Evolutionary conservation across 2,113 vertebrate species (phyloP).

Genomic region (Tautogolabrus adspersus): DNA sequence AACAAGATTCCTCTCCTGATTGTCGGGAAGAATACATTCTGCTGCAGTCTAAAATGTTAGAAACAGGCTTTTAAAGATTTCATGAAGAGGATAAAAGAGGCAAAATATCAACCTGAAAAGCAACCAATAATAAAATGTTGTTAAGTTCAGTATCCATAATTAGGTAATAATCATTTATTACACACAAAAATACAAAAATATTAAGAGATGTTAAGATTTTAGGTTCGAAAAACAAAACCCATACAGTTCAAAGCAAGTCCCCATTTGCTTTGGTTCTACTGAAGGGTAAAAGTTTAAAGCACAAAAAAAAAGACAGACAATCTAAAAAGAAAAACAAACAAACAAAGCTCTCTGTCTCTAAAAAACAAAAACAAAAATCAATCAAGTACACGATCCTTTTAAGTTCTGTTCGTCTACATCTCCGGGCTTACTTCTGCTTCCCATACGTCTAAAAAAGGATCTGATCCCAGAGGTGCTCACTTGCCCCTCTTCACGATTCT

Average conservation of each 20-base stretch:
- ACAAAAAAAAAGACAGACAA: constrained; percentile 19
- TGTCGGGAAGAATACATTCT: too few relatives aligned
- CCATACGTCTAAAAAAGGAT: constrained; percentile 81
- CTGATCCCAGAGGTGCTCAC: constrained; percentile 65
- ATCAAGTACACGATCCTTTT: constrained; percentile 37
- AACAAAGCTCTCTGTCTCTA: background rate
- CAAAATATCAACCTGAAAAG: background rate
- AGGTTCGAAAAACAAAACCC: constrained; percentile 42
- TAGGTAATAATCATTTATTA: constrained; percentile 65
- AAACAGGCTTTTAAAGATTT: background rate
- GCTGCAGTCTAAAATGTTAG: background rate
- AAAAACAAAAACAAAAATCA: background rate
- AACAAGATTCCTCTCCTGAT: too few relatives aligned
- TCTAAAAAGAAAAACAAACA: constrained; percentile 2
- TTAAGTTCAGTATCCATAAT: constrained; percentile 1
- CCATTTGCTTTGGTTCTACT: constrained; percentile 61
- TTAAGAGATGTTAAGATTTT: constrained; percentile 27
- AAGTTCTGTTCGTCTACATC: constrained; percentile 58
- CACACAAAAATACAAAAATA: constrained; percentile 40
- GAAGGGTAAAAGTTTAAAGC: constrained; percentile 36
- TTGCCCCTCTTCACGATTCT: constrained; percentile 39
- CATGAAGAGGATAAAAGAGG: background rate
- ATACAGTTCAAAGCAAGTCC: constrained; percentile 76
- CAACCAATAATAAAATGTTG: background rate
- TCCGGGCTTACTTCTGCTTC: constrained; percentile 61